Percentiles rank a stretch among this genome's conserved stretches.
Conservation (phyloP, 2,113 vertebrate species). For the Datnioides undecimradiatus region DNA sequence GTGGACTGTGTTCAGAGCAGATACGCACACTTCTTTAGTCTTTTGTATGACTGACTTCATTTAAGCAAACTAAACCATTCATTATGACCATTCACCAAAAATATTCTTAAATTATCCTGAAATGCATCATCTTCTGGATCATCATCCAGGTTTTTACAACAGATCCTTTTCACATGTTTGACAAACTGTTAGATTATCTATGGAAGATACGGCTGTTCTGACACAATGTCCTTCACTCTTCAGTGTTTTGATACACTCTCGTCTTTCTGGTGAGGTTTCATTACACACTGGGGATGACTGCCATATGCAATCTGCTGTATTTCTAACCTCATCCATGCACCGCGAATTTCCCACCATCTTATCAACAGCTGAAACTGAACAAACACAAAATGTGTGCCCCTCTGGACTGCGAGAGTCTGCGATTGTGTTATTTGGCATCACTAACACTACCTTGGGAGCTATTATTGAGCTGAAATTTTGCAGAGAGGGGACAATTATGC, state of each 20-base stretch:
- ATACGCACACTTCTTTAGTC: not conserved
- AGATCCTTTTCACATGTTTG: not conserved
- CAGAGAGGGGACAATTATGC: constrained; percentile 63
- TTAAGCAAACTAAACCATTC: not conserved
- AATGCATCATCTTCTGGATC: not conserved
- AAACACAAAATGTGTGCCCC: constrained; percentile 49
- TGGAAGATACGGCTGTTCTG: constrained; percentile 11
- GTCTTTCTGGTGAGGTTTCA: constrained; percentile 26
- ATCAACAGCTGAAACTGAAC: constrained; percentile 57
- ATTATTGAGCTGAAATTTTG: constrained; percentile 52
- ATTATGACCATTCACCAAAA: not conserved
- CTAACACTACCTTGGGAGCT: constrained; percentile 49
- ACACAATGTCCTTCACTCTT: no score
- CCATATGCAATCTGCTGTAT: constrained; percentile 43
- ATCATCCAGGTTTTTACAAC: constrained; percentile 3
- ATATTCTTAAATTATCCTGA: not conserved
- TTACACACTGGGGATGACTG: constrained; percentile 17
- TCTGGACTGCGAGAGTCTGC: constrained; percentile 44
- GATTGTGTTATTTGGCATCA: constrained; percentile 70
- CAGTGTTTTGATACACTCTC: not conserved
- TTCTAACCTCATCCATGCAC: constrained; percentile 41
- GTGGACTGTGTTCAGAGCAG: not conserved
- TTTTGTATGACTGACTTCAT: not conserved
- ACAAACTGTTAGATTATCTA: constrained; percentile 3
- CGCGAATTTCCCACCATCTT: constrained; percentile 64